phyloP scores from a whole-genome alignment of 2,888 invertebrate genomes.

The Tricholauxania praeusta region DNA sequence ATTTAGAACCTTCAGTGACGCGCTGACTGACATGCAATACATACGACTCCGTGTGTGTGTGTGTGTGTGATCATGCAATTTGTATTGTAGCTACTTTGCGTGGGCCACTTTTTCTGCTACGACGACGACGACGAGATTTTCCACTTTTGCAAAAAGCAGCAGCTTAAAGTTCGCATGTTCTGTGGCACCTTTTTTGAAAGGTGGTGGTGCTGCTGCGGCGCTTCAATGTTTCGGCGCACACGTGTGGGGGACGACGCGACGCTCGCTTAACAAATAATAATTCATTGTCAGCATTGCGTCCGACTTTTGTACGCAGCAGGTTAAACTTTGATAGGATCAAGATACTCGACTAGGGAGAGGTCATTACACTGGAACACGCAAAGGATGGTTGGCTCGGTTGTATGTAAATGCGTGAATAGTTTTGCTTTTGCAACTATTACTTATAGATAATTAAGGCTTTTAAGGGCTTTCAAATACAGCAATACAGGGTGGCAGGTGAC shows the following conservation, averaged over 20 bases:
- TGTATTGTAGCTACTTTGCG: constrained; percentile 1
- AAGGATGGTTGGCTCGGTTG: background rate
- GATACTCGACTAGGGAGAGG: background rate
- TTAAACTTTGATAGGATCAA: background rate
- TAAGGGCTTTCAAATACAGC: no score
- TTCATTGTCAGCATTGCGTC: constrained; percentile 1
- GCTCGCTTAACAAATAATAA: constrained; percentile 16
- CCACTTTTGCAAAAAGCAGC: background rate
- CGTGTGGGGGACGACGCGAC: background rate
- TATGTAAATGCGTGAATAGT: constrained; percentile 9
- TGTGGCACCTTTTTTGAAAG: constrained; percentile 14
- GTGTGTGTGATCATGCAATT: background rate
- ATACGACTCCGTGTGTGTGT: background rate
- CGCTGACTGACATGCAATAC: no score
- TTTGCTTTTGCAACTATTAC: constrained; percentile 4
- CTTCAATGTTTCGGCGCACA: background rate
- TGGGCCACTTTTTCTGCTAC: background rate
- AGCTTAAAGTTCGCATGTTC: constrained; percentile 1
- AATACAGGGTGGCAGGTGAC: no score
- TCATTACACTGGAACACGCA: background rate
- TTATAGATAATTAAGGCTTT: constrained; percentile 12
- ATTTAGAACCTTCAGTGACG: no score
- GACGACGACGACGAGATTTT: no score
- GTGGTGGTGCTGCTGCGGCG: background rate
- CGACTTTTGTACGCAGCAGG: no score